These are phyloP conservation scores for Campylomormyrus numenius DNA, from an alignment of 2,113 vertebrate species.

Conservation along the genomic window DNA sequence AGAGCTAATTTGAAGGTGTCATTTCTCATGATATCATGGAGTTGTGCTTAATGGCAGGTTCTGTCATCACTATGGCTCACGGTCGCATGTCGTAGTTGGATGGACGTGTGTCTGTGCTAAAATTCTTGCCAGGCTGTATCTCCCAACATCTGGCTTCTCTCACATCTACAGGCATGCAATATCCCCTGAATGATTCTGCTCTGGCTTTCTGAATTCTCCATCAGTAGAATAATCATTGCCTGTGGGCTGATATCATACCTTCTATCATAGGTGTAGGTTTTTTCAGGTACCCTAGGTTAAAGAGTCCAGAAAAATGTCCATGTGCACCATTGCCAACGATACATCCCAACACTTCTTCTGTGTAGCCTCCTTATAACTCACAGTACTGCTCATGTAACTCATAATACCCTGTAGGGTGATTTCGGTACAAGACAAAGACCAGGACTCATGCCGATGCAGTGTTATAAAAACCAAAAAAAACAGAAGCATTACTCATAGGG, in stretches of 20 bases:
- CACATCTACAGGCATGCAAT: neutral
- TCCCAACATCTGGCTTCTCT: neutral
- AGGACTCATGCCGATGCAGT: neutral
- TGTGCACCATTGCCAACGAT: neutral
- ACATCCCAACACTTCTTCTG: neutral
- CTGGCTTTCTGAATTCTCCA: neutral
- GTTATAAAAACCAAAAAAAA: slow-evolving; percentile 33
- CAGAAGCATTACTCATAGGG: slow-evolving; percentile 48
- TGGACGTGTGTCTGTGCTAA: neutral
- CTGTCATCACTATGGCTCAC: neutral
- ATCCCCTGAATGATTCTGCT: neutral
- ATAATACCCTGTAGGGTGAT: neutral
- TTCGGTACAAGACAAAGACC: slow-evolving; percentile 5
- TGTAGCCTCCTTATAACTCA: neutral
- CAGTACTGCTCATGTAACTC: neutral
- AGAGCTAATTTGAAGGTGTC: neutral
- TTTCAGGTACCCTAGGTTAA: neutral
- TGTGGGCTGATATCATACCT: neutral
- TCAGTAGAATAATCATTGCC: neutral
- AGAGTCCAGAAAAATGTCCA: neutral
- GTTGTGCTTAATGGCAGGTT: neutral
- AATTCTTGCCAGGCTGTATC: neutral
- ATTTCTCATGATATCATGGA: neutral
- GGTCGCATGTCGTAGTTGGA: neutral
- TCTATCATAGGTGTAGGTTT: neutral